Base-by-base conservation (phyloP, 1,140 invertebrate species). In the Drepana arcuata region DNA sequence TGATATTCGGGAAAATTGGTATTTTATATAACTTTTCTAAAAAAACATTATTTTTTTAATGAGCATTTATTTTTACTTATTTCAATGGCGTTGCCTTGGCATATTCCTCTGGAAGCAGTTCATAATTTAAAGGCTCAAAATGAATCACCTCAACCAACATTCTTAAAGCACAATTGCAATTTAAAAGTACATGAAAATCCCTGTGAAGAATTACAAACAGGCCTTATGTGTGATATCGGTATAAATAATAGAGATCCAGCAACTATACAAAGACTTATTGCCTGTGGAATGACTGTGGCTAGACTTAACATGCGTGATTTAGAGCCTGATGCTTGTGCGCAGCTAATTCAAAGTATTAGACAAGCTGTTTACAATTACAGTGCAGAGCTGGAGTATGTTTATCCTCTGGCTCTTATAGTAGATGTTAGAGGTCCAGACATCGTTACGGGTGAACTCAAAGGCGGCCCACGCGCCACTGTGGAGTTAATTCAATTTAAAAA, bases 351-450 rank as follows among this genome's bases (percentile, higher is more conserved):
- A 53, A 74, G 75, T 37, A 63, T 83, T 16, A 55, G 79, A 36
- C 73, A 79, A 65, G 79, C 79, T 25, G 79, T 80, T 6, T 77
- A 71, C 39, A 80, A 79, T 61, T 83, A 80, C 14, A 83, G 79
- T 36, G 61, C 68, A 13, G 79, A 83, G 56, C 48, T 83, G 35
- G 59, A 80, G 43, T 83, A 70, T 36, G 67, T 83, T 12, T 77
- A 83, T 43, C 80, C 84, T 14, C 58, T 85, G 15, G 82, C 70
- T 13, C 37, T 83, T 13, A 65, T 83, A n/a, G 61, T 83, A 10
- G 70, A 85, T 46, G 70, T 83, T 7, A 56, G 60, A 35, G 75
- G 80, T 0, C 80, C 80, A 16, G 75, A 84, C 35, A 85, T 85
- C 48, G 46, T 78, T 18, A 75, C 68, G 7, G 80, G 83, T 16